Conservation (phyloP, 2,113 vertebrate genomes). For the Abramis brama region DNA sequence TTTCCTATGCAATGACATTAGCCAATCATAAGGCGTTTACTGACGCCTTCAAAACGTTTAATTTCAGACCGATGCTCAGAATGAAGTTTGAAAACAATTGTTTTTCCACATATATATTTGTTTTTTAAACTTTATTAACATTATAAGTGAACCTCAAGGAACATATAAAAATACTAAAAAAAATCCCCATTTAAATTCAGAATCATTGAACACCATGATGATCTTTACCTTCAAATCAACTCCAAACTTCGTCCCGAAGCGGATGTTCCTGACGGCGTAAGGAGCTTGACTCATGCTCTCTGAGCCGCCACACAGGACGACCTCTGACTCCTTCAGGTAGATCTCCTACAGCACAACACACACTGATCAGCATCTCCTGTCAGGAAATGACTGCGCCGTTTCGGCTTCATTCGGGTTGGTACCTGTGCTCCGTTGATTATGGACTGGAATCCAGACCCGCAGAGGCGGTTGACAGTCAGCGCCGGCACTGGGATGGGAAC, state of each 20-base stretch:
- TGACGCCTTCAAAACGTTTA: too few relatives aligned
- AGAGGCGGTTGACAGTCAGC: conserved; percentile 91
- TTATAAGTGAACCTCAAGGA: too few relatives aligned
- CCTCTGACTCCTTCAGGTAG: conserved; percentile 86
- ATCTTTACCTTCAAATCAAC: conserved; percentile 84
- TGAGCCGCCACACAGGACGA: conserved; percentile 91
- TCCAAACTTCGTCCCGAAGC: conserved; percentile 92
- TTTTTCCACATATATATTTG: too few relatives aligned
- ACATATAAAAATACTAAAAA: too few relatives aligned
- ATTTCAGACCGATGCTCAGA: too few relatives aligned
- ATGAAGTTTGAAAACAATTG: too few relatives aligned
- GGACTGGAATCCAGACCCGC: conserved; percentile 96
- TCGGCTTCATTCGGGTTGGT: conserved; percentile 35
- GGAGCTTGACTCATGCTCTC: conserved; percentile 96
- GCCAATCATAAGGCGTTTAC: too few relatives aligned
- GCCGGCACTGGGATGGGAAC: conserved; percentile 84
- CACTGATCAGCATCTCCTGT: neutral
- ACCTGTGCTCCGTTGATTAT: conserved; percentile 92
- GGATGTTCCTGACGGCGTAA: conserved; percentile 84
- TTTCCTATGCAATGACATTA: too few relatives aligned
- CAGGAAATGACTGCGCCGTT: neutral
- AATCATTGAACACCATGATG: neutral
- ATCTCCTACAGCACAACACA: conserved; percentile 84
- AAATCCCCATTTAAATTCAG: neutral
- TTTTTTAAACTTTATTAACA: too few relatives aligned